Percentiles rank a stretch among this genome's conserved stretches.
Evolutionary conservation across 2,113 vertebrate species (phyloP).

Genomic region (Tetrao urogallus): DNA sequence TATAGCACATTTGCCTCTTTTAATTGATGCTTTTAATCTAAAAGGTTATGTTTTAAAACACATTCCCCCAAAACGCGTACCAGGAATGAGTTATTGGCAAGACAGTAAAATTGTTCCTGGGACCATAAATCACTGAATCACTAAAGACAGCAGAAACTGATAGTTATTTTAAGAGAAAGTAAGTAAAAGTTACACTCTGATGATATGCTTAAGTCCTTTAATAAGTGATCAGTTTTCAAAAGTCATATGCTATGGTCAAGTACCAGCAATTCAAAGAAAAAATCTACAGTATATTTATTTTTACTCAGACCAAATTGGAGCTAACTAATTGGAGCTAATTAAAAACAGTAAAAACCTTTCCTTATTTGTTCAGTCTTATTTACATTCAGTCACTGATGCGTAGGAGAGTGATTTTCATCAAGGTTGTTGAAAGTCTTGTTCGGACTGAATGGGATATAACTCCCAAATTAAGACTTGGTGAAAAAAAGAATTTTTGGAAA

Average conservation of each 20-base stretch:
- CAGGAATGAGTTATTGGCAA: slow-evolving; percentile 18
- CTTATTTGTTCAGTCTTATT: neutral
- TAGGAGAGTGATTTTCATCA: neutral
- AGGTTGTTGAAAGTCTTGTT: neutral
- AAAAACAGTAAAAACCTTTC: neutral
- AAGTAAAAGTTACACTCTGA: neutral
- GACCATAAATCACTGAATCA: neutral
- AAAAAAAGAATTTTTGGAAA: neutral
- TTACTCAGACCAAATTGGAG: neutral
- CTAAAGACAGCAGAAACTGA: neutral
- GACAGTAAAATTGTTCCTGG: slow-evolving; percentile 13
- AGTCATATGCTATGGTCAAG: neutral
- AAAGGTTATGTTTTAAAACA: slow-evolving; percentile 63
- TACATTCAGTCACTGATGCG: neutral
- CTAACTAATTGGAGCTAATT: neutral
- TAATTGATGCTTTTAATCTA: slow-evolving; percentile 53
- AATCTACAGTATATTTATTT: neutral
- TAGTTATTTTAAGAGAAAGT: slow-evolving; percentile 29
- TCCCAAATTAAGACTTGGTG: neutral
- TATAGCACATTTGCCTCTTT: slow-evolving; percentile 45
- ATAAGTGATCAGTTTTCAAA: neutral
- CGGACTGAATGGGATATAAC: neutral
- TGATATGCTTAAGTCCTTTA: neutral
- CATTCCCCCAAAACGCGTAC: neutral
- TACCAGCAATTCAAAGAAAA: neutral